These are phyloP conservation scores for Rallus limicola DNA, from an alignment of 2,113 vertebrate genomes.

Conservation along the genomic window DNA sequence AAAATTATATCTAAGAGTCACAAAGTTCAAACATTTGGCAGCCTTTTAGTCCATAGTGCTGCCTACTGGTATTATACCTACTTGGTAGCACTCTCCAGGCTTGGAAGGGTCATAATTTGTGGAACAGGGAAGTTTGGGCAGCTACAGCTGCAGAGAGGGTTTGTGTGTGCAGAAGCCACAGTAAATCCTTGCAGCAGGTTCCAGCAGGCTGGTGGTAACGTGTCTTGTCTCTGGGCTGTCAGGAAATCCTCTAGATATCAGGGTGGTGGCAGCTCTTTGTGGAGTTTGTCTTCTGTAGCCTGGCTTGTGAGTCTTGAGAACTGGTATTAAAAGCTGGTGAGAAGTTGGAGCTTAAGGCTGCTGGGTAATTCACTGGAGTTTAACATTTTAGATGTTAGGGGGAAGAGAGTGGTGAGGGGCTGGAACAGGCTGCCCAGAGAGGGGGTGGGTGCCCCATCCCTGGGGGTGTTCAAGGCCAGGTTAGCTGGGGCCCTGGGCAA, in stretches of 20 bases:
- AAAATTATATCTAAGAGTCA: background rate
- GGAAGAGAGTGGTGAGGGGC: no score
- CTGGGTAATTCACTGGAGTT: background rate
- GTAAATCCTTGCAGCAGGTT: background rate
- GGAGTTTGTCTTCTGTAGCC: background rate
- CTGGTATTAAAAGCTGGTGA: background rate
- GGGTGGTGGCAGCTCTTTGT: background rate
- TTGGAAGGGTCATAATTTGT: background rate
- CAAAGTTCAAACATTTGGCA: background rate
- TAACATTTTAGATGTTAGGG: background rate
- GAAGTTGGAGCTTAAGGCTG: background rate
- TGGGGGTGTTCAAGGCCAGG: no score
- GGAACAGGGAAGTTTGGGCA: background rate
- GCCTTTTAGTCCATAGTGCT: background rate
- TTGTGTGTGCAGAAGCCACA: background rate
- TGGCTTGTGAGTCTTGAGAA: background rate
- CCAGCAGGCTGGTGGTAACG: background rate
- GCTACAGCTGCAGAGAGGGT: background rate
- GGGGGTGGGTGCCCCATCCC: no score
- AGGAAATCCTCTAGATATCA: background rate
- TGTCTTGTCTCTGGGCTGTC: background rate
- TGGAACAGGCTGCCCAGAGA: no score
- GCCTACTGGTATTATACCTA: background rate
- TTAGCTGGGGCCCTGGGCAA: no score
- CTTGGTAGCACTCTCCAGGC: background rate